A percentile compares a stretch with the other conserved stretches of the same genome.
phyloP scores from a whole-genome alignment of 2,113 vertebrate genomes.

The Sakesphorus luctuosus region DNA sequence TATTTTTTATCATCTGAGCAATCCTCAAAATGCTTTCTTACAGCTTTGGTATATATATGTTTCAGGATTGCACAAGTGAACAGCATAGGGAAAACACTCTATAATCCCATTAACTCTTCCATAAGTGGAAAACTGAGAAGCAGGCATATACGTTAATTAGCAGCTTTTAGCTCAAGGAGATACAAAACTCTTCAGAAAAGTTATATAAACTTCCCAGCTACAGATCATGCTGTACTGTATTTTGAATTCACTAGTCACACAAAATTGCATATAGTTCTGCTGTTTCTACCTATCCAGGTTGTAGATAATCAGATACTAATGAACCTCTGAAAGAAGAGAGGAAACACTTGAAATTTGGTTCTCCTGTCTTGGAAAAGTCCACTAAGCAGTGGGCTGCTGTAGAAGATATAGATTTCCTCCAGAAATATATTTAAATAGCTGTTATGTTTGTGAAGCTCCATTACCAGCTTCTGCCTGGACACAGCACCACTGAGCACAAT shows the following conservation, averaged over 20 bases:
- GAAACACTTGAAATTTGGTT: background rate
- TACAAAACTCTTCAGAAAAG: background rate
- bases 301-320: background rate
- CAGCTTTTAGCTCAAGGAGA: background rate
- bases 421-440: background rate
- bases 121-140: background rate
- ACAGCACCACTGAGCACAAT: accelerated
- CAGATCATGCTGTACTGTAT: background rate
- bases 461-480: background rate
- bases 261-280: background rate
- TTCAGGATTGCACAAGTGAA: background rate
- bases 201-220: background rate
- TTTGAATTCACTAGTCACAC: background rate
- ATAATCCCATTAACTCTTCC: background rate
- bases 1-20: background rate
- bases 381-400: background rate
- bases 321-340: background rate
- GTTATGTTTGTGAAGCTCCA: background rate
- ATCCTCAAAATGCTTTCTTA: background rate
- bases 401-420: background rate
- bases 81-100: background rate
- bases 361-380: background rate
- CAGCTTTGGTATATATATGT: background rate
- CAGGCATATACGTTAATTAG: background rate
- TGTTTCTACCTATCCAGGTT: background rate